Conservation (phyloP, 1,140 invertebrate species). For the Elysia chlorotica region DNA sequence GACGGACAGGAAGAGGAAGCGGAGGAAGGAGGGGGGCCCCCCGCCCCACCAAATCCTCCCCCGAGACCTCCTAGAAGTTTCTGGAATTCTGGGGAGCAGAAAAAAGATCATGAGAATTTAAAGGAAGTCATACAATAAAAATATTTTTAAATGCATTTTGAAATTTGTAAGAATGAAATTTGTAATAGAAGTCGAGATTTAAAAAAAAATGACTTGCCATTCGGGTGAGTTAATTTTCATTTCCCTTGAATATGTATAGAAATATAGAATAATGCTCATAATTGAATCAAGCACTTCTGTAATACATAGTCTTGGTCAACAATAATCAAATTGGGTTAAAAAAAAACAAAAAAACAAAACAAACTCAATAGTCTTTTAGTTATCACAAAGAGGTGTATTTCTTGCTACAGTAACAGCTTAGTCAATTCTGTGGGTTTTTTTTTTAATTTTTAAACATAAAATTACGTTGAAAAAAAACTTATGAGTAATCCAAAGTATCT, state of each 20-base stretch:
- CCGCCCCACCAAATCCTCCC: slow-evolving; percentile 1
- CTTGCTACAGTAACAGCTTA: too few species aligned
- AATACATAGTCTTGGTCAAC: too few species aligned
- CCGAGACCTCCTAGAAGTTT: slow-evolving; percentile 18
- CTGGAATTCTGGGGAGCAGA: slow-evolving; percentile 10
- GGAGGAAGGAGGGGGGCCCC: background rate
- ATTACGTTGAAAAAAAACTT: too few species aligned
- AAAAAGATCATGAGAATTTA: background rate
- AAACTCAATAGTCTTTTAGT: too few species aligned
- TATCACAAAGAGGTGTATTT: too few species aligned
- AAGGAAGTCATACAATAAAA: background rate
- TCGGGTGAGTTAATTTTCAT: background rate
- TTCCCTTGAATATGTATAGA: background rate
- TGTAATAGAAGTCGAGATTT: background rate
- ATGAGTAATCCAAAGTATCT: too few species aligned
- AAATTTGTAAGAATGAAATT: background rate
- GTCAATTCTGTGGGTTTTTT: too few species aligned
- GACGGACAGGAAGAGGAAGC: slow-evolving; percentile 14
- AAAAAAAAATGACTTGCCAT: background rate
- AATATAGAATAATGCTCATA: background rate
- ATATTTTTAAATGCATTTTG: background rate
- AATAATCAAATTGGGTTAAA: too few species aligned
- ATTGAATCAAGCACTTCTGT: too few species aligned
- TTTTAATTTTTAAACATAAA: too few species aligned
- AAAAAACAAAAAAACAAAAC: too few species aligned